These are phyloP conservation scores for Drosophila bunnanda DNA, from an alignment of 2,888 invertebrate species.

Conservation along the genomic window DNA sequence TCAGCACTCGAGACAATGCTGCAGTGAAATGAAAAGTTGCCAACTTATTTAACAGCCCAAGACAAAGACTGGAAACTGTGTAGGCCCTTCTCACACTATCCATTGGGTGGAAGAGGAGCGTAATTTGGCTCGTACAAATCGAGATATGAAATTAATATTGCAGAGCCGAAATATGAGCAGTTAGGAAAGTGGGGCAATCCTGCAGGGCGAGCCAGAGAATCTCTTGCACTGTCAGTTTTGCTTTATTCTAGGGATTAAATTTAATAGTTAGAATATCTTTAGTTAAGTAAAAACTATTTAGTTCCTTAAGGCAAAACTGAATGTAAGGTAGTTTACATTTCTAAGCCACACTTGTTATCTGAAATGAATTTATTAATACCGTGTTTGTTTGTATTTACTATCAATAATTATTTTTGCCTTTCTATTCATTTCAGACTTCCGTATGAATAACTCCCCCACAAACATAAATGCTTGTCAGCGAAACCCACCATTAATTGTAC, in stretches of 20 bases:
- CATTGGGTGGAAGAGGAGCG: conserved; percentile 32
- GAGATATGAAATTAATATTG: conserved; percentile 77
- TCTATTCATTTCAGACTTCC: neutral
- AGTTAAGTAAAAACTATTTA: neutral
- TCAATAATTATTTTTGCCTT: too few relatives aligned
- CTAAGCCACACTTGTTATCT: neutral
- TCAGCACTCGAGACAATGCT: conserved; percentile 36
- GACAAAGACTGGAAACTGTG: conserved; percentile 47
- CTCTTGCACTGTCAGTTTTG: neutral
- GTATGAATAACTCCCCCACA: neutral
- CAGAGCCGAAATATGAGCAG: conserved; percentile 53
- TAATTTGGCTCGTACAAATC: conserved; percentile 76
- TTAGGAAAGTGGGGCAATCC: conserved; percentile 17
- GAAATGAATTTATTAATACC: neutral
- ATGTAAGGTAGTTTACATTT: neutral
- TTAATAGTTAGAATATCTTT: neutral
- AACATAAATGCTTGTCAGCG: conserved; percentile 1
- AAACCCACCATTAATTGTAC: conserved; percentile 4
- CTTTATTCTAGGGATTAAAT: neutral
- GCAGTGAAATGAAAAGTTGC: conserved; percentile 70
- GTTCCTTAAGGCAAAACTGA: too few relatives aligned
- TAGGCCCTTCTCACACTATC: conserved; percentile 31
- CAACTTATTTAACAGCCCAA: conserved; percentile 61
- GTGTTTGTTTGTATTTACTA: too few relatives aligned
- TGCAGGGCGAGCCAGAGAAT: neutral